phyloP scores from a whole-genome alignment of 2,888 invertebrate species.

The Incurvaria masculella region DNA sequence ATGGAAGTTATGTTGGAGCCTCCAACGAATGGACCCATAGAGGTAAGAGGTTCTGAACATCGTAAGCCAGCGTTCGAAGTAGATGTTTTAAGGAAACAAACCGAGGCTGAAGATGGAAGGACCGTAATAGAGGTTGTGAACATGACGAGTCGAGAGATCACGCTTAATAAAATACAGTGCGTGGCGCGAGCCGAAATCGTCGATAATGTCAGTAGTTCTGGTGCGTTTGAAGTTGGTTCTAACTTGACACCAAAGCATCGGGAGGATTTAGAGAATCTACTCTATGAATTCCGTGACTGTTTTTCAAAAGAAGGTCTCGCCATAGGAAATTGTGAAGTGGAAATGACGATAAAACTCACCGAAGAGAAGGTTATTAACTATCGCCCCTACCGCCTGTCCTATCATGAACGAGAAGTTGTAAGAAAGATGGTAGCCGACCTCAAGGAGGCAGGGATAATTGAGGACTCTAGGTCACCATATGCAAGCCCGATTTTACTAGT shows the following conservation, averaged over 20 bases:
- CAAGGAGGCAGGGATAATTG: slow-evolving; percentile 9
- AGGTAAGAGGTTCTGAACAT: slow-evolving; percentile 6
- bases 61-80: slow-evolving; percentile 10
- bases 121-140: slow-evolving; percentile 9
- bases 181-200: slow-evolving; percentile 7
- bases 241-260: neutral
- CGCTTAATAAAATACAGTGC: slow-evolving; percentile 5
- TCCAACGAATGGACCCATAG: slow-evolving; percentile 4
- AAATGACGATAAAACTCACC: slow-evolving; percentile 11
- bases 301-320: slow-evolving; percentile 10
- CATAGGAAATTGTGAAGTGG: slow-evolving; percentile 9
- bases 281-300: slow-evolving; percentile 7
- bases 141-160: slow-evolving; percentile 1
- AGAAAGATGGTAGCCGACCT: too few relatives aligned
- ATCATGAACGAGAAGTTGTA: slow-evolving; percentile 8
- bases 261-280: neutral
- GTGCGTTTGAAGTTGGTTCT: neutral
- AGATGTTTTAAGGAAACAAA: slow-evolving; percentile 6
- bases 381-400: slow-evolving; percentile 11
- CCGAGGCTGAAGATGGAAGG: slow-evolving; percentile 3
- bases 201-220: neutral
- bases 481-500: slow-evolving; percentile 6
- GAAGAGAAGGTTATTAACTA: slow-evolving; percentile 9
- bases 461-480: slow-evolving; percentile 9
- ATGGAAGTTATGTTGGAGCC: slow-evolving; percentile 9